phyloP scores from a whole-genome alignment of 2,888 invertebrate genomes.

The Xanthia icteritia region DNA sequence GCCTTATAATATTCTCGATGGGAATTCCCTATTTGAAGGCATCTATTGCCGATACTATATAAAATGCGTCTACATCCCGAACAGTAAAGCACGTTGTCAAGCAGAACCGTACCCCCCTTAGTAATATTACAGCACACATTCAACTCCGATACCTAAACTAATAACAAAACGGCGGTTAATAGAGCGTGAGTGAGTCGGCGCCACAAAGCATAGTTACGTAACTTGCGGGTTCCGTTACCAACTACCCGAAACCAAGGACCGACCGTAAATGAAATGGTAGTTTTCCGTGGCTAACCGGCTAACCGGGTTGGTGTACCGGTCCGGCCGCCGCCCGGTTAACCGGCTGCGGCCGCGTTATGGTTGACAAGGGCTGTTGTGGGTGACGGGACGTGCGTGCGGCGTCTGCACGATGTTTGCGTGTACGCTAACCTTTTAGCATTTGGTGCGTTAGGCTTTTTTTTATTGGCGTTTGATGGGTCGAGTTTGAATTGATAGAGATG shows the following conservation, averaged over 20 bases:
- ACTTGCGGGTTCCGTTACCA: slow-evolving; percentile 86
- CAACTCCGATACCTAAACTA: slow-evolving; percentile 67
- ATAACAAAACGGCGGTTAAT: slow-evolving; percentile 74
- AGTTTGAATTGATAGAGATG: slow-evolving; percentile 25
- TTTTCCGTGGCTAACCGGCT: slow-evolving; percentile 84
- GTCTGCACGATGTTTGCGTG: slow-evolving; percentile 81
- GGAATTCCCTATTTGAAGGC: not conserved
- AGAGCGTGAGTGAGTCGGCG: slow-evolving; percentile 77
- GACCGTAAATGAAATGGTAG: slow-evolving; percentile 90
- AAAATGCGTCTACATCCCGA: not conserved
- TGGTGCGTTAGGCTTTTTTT: slow-evolving; percentile 46
- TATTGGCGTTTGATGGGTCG: slow-evolving; percentile 28
- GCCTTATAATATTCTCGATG: not conserved
- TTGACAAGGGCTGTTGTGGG: slow-evolving; percentile 88
- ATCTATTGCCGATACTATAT: not conserved
- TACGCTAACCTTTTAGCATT: slow-evolving; percentile 48
- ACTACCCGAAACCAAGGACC: slow-evolving; percentile 87
- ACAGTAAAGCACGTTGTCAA: not conserved
- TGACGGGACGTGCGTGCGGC: slow-evolving; percentile 78
- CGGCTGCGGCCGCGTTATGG: slow-evolving; percentile 87
- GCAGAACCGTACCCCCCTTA: not conserved
- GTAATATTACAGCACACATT: slow-evolving; percentile 53
- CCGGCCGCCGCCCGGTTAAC: slow-evolving; percentile 72
- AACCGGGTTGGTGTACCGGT: slow-evolving; percentile 71
- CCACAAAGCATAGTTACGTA: slow-evolving; percentile 87